phyloP scores from a whole-genome alignment of 2,797 vertebrate genomes.

The Antennarius maculatus region DNA sequence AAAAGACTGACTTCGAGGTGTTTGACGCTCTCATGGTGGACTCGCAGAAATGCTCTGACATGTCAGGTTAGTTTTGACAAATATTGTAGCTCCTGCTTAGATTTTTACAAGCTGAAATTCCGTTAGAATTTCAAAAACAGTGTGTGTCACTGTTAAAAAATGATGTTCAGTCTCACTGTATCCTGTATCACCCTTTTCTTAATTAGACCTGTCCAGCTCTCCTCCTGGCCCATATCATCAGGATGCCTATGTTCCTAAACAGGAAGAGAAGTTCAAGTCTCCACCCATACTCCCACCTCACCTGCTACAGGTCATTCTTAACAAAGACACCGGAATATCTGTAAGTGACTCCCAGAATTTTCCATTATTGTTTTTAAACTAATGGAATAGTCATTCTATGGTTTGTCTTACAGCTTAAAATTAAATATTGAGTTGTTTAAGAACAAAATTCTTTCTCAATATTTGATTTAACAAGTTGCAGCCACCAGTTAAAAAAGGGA shows the following conservation, averaged over 20 bases:
- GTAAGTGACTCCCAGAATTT: constrained; percentile 82
- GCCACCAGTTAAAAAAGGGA: neutral
- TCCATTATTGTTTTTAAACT: neutral
- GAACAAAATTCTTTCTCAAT: no score
- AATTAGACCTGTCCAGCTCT: constrained; percentile 93
- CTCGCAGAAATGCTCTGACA: constrained; percentile 94
- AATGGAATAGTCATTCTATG: neutral
- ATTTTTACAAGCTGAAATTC: no score
- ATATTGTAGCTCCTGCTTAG: neutral
- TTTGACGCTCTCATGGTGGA: constrained; percentile 99
- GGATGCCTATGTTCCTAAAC: constrained; percentile 91
- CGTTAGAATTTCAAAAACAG: neutral
- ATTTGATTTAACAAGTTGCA: no score
- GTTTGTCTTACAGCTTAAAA: neutral
- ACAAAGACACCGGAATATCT: constrained; percentile 98
- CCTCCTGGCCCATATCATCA: constrained; percentile 96
- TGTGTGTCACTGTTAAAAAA: neutral
- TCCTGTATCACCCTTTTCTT: neutral
- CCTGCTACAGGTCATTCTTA: constrained; percentile 97
- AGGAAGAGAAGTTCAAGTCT: constrained; percentile 93
- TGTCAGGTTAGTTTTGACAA: constrained; percentile 86
- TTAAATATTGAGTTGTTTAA: no score
- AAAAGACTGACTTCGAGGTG: constrained; percentile 99
- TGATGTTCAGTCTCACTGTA: neutral
- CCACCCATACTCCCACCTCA: constrained; percentile 97